A percentile compares a stretch with the other conserved stretches of the same genome.
These are phyloP conservation scores for Halocynthia aurantium DNA, from an alignment of 23 tunicate species.

Conservation along the genomic window DNA sequence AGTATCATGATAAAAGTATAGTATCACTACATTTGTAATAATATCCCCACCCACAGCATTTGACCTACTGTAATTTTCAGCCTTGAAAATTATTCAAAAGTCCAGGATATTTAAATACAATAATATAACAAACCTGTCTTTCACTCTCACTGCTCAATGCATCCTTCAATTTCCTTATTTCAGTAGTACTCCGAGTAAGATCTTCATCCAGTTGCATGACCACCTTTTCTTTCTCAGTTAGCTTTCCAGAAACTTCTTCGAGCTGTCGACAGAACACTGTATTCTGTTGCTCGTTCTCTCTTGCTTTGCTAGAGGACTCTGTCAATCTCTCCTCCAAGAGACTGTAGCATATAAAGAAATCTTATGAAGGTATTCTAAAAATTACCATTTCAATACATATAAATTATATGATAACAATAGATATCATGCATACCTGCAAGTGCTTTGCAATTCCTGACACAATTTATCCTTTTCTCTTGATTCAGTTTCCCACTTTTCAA, in stretches of 20 bases:
- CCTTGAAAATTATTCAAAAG: no score
- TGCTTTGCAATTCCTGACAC: slow-evolving; percentile 27
- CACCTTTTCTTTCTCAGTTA: slow-evolving; percentile 35
- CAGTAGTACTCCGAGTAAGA: slow-evolving; percentile 20
- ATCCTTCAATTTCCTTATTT: slow-evolving; percentile 41
- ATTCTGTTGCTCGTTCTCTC: slow-evolving; percentile 32
- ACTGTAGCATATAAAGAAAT: background rate
- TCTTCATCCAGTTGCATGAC: slow-evolving; percentile 46
- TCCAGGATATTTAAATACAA: background rate
- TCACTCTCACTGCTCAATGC: slow-evolving; percentile 53
- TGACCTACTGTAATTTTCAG: no score
- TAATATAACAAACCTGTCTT: slow-evolving; percentile 42
- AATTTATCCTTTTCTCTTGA: slow-evolving; percentile 35
- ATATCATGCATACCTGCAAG: slow-evolving; percentile 28
- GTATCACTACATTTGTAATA: no score
- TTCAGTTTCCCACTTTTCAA: slow-evolving; percentile 51
- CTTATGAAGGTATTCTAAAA: no score
- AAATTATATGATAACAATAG: no score
- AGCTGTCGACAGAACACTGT: slow-evolving; percentile 2
- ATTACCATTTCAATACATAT: no score
- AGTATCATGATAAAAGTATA: no score
- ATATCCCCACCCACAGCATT: no score
- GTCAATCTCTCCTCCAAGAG: slow-evolving; percentile 49
- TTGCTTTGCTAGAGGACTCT: slow-evolving; percentile 11
- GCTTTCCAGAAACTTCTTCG: slow-evolving; percentile 12